Evolutionary conservation across 2,888 invertebrate species (phyloP).

Genomic region (Cataglyphis cursor): DNA sequence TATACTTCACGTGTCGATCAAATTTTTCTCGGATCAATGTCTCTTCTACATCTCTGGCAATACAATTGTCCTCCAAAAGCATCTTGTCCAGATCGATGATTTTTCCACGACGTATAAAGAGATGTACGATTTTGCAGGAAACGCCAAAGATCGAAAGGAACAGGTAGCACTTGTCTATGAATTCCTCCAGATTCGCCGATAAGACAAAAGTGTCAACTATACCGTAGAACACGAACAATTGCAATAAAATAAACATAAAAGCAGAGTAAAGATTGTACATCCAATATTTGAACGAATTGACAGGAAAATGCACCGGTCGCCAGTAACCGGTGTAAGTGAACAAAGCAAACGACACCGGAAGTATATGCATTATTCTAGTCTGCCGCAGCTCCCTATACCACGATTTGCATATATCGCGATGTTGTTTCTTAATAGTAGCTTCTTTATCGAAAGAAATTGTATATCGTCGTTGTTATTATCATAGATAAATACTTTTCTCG

Average conservation of each 20-base stretch:
- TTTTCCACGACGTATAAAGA: constrained; percentile 44
- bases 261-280: constrained; percentile 32
- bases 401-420: not conserved
- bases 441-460: not conserved
- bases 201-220: constrained; percentile 25
- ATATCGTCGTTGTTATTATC: not conserved
- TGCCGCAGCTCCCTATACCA: not conserved
- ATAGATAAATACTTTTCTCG: not conserved
- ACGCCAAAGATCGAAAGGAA: constrained; percentile 56
- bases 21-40: constrained; percentile 44
- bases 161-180: constrained; percentile 59
- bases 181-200: constrained; percentile 39
- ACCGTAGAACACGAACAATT: constrained; percentile 25
- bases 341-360: constrained; percentile 35
- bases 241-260: constrained; percentile 26
- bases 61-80: constrained; percentile 52
- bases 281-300: constrained; percentile 22
- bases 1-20: constrained; percentile 58
- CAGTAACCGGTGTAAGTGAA: constrained; percentile 41
- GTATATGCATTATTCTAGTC: constrained; percentile 6
- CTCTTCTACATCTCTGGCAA: constrained; percentile 43
- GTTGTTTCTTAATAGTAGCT: not conserved
- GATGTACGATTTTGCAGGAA: constrained; percentile 55
- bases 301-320: constrained; percentile 39
- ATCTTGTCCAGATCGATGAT: constrained; percentile 53